These are phyloP conservation scores for Cheilosia pagana DNA, from an alignment of 2,888 invertebrate species.

Conservation along the genomic window DNA sequence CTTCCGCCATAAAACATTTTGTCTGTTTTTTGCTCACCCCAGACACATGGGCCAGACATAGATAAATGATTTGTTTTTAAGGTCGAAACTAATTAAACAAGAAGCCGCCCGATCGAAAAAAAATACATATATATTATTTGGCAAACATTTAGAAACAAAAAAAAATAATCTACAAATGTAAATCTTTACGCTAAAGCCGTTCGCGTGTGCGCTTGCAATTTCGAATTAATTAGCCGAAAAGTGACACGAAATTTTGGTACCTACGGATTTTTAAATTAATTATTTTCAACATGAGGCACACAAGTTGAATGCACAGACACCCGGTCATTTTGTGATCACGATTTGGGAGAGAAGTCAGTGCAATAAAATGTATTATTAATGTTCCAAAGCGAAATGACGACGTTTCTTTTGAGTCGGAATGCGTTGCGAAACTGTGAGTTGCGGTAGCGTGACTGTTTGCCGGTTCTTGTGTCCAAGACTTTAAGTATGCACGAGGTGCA, in stretches of 20 bases:
- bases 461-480: background rate
- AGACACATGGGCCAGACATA: conserved; percentile 46
- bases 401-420: conserved; percentile 20
- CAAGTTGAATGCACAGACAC: conserved; percentile 42
- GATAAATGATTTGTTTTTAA: conserved; percentile 43
- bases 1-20: conserved; percentile 20
- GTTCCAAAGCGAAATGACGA: conserved; percentile 44
- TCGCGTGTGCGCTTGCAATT: conserved; percentile 61
- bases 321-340: conserved; percentile 49
- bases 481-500: background rate
- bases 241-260: conserved; percentile 26
- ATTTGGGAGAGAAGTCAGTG: conserved; percentile 22
- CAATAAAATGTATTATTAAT: conserved; percentile 40
- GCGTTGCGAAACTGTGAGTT: conserved; percentile 2
- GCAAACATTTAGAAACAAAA: background rate
- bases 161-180: background rate
- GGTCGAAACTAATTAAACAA: conserved; percentile 73
- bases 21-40: background rate
- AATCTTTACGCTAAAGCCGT: conserved; percentile 28
- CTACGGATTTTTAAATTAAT: conserved; percentile 58
- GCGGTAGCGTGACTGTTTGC: background rate
- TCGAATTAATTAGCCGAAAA: conserved; percentile 64
- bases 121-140: conserved; percentile 19
- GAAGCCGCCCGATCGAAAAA: conserved; percentile 19
- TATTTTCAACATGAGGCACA: conserved; percentile 42